Evolutionary conservation across 2,888 invertebrate genomes (phyloP), one percentile per base, ranked within the genome.

Genomic region (Philaethria dido): DNA sequence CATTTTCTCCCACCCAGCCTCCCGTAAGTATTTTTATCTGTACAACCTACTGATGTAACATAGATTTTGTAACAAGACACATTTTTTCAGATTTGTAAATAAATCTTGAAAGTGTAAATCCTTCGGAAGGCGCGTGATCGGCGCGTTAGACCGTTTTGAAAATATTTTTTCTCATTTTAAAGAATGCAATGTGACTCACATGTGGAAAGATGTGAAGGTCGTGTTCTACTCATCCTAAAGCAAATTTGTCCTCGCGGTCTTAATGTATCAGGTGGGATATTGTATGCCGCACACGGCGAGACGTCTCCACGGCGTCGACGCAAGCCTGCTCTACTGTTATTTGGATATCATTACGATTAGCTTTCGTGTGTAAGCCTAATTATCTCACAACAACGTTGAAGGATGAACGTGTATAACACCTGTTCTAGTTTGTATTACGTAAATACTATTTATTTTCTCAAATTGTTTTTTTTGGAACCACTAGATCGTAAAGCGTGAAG

Each of bases 211-310:
- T 74, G 66, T 72, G 77, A 78, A 78, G 77, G 78, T 75, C 77
- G 68, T 70, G 66, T 62, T 74, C 69, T 68, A 71, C 75, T 76
- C 76, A 76, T 76, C 75, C 74, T 75, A 76, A 75, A 72, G 75
- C 80, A 88, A 87, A 89, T 87, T 86, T 86, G 86, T 81, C 76
- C 77, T 75, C 77, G 78, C 77, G 76, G 79, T 83, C 80, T 87
- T 82, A 84, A 79, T 82, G 83, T 86, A 81, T 86, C 83, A 84
- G 80, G 77, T 80, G 72, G 84, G 84, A 81, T 84, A 80, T 69
- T 79, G 76, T 80, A 85, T 84, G 84, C 86, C 84, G 76, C 74
- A 62, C 55, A 64, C 29, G 62, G 44, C 54, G 39, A 64, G 63
- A 68, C 59, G 59, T 57, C 50, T 68, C 52, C 39, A 48, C 42